A percentile compares a stretch with the other conserved stretches of the same genome.
Evolutionary conservation across 2,888 invertebrate genomes (phyloP).

Genomic region (Xestia rhomboidea): DNA sequence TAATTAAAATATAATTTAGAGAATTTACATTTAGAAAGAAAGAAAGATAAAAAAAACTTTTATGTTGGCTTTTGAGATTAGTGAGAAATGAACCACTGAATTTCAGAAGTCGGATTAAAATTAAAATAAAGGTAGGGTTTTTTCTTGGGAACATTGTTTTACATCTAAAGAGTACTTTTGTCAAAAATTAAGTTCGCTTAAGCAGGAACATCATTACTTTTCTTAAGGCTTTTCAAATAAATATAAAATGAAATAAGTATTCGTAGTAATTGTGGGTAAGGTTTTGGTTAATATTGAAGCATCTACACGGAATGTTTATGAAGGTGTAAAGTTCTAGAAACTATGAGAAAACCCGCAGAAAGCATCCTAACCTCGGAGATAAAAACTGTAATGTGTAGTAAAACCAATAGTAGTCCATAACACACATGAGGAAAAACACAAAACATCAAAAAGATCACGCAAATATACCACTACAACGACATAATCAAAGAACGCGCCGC

Average conservation of each 20-base stretch:
- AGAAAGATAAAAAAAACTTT: constrained; percentile 35
- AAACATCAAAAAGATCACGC: constrained; percentile 8
- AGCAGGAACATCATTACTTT: not conserved
- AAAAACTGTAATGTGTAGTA: not conserved
- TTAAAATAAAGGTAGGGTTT: constrained; percentile 32
- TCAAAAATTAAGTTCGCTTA: not conserved
- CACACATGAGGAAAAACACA: not conserved
- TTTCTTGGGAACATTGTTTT: constrained; percentile 8
- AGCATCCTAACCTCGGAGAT: not conserved
- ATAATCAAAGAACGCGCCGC: constrained; percentile 21
- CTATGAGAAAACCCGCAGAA: not conserved
- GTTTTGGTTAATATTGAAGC: no score
- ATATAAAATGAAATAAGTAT: not conserved
- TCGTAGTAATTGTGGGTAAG: not conserved
- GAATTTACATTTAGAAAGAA: constrained; percentile 48
- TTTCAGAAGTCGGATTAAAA: constrained; percentile 33
- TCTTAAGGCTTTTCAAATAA: not conserved
- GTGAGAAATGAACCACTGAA: constrained; percentile 39
- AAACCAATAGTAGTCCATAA: not conserved
- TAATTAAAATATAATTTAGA: constrained; percentile 36
- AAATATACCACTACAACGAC: constrained; percentile 24
- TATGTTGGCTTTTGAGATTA: constrained; percentile 32
- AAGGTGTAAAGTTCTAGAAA: not conserved
- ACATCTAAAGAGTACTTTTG: constrained; percentile 20
- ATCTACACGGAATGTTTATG: not conserved